Percentiles rank a stretch among this genome's conserved stretches.
phyloP scores from a whole-genome alignment of 2,888 invertebrate species.

The Sclerodermus sp. region DNA sequence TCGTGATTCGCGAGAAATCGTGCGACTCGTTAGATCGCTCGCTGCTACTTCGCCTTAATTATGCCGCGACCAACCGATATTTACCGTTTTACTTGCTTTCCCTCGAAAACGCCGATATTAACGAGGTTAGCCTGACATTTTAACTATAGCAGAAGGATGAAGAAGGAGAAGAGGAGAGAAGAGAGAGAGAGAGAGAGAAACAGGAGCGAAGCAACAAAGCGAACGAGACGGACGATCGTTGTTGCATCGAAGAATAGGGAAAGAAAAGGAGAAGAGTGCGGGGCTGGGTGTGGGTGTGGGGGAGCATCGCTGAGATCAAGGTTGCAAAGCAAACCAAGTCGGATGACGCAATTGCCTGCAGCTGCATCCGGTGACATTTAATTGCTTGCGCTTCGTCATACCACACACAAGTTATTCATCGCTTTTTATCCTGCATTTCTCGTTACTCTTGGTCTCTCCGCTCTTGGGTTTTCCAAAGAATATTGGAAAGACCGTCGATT shows the following conservation, averaged over 20 bases:
- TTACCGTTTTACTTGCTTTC: too few relatives aligned
- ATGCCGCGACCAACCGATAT: too few relatives aligned
- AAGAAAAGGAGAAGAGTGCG: slow-evolving; percentile 11
- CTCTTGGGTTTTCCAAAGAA: too few relatives aligned
- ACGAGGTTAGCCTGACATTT: too few relatives aligned
- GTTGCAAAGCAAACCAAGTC: slow-evolving; percentile 44
- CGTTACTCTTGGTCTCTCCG: neutral
- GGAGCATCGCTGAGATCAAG: slow-evolving; percentile 44
- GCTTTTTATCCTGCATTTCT: slow-evolving; percentile 23
- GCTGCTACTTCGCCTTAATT: too few relatives aligned
- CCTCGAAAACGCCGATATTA: too few relatives aligned
- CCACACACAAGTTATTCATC: slow-evolving; percentile 34
- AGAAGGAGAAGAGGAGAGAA: slow-evolving; percentile 1
- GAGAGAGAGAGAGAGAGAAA: neutral
- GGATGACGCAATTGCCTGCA: slow-evolving; percentile 51
- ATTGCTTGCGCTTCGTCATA: slow-evolving; percentile 47
- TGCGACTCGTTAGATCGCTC: too few relatives aligned
- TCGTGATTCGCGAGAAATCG: too few relatives aligned
- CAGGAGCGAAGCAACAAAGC: too few relatives aligned
- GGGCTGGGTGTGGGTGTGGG: too few relatives aligned
- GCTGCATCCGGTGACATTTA: slow-evolving; percentile 55
- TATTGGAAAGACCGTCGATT: too few relatives aligned
- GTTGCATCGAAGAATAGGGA: neutral
- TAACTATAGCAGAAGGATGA: slow-evolving; percentile 1
- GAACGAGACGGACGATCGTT: too few relatives aligned